These are phyloP conservation scores for Triplophysa yarkandensis DNA, from an alignment of 2,797 vertebrate genomes.

Conservation along the genomic window DNA sequence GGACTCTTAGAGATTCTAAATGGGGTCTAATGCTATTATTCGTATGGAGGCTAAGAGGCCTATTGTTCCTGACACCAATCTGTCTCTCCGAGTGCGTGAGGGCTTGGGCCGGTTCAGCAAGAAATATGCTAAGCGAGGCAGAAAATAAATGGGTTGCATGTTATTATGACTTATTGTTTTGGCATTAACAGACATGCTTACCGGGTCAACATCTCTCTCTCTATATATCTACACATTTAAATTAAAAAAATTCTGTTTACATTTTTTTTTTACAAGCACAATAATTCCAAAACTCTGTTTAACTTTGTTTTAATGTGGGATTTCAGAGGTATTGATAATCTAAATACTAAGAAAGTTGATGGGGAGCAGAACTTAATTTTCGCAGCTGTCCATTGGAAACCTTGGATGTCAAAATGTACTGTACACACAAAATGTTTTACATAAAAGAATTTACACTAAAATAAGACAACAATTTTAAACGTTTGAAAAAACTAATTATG, in stretches of 20 bases:
- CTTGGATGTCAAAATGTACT: too few species aligned
- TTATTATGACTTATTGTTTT: background rate
- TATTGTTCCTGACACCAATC: slow-evolving; percentile 72
- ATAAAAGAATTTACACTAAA: too few species aligned
- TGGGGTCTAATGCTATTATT: slow-evolving; percentile 78
- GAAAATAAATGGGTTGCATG: slow-evolving; percentile 3
- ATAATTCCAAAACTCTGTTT: too few species aligned
- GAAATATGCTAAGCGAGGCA: background rate
- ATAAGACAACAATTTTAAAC: too few species aligned
- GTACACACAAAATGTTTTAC: too few species aligned
- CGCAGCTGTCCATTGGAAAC: too few species aligned
- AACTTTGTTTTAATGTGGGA: too few species aligned
- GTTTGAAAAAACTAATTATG: too few species aligned
- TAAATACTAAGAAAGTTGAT: too few species aligned
- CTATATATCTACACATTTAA: background rate
- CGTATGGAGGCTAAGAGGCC: slow-evolving; percentile 67
- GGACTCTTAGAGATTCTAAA: slow-evolving; percentile 66
- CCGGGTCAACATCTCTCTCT: background rate
- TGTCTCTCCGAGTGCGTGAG: background rate
- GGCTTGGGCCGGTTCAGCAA: slow-evolving; percentile 19
- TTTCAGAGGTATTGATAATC: too few species aligned
- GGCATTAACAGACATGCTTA: background rate
- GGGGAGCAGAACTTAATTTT: too few species aligned
- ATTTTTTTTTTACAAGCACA: too few species aligned
- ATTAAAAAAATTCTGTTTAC: background rate